phyloP scores from a whole-genome alignment of 1,140 invertebrate species.

The Dinoponera quadriceps region DNA sequence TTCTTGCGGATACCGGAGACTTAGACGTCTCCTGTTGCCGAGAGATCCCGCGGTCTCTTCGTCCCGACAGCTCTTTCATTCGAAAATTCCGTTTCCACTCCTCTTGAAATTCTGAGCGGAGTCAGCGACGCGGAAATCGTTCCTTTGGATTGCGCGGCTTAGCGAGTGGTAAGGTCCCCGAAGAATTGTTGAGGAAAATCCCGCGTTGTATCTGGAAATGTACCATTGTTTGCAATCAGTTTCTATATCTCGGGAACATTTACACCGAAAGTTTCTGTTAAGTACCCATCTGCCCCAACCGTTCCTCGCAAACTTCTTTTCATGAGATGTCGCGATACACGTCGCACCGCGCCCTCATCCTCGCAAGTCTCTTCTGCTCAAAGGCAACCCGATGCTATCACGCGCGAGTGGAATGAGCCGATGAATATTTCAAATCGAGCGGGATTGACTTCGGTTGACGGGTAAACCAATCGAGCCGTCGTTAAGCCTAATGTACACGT shows the following conservation, averaged over 20 bases:
- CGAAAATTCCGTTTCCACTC: constrained; percentile 34
- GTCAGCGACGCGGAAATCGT: constrained; percentile 47
- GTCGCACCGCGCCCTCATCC: constrained; percentile 6
- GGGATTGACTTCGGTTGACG: background rate
- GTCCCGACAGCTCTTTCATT: constrained; percentile 17
- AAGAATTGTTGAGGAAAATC: constrained; percentile 57
- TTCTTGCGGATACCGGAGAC: background rate
- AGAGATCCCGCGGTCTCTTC: background rate
- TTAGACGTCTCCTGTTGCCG: background rate
- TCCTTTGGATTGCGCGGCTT: constrained; percentile 52
- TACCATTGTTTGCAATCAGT: constrained; percentile 60
- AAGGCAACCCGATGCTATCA: background rate
- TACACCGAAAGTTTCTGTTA: constrained; percentile 55
- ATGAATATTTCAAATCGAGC: background rate
- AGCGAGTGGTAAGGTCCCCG: constrained; percentile 33
- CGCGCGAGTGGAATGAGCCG: background rate
- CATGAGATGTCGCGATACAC: constrained; percentile 25
- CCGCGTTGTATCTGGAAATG: constrained; percentile 42
- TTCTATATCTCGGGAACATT: constrained; percentile 57
- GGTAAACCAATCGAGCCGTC: background rate
- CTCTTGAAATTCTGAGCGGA: constrained; percentile 44
- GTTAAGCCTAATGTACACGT: background rate
- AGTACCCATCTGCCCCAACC: constrained; percentile 52
- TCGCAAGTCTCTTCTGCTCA: constrained; percentile 19
- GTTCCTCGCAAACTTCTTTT: constrained; percentile 49